Conservation (phyloP, 1,140 invertebrate genomes). For the Brachionus rubens region DNA sequence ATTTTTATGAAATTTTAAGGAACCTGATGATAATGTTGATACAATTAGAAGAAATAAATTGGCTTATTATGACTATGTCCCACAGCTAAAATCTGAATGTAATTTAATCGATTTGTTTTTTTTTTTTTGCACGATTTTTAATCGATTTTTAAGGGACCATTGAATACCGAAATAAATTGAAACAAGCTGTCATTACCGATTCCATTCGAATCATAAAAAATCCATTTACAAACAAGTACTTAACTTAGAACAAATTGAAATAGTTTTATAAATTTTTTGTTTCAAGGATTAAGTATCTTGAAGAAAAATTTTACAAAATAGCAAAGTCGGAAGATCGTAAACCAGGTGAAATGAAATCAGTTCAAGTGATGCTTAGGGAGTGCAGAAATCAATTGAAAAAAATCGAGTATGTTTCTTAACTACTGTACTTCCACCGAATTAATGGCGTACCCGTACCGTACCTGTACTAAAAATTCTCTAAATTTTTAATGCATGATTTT, state of each 20-base stretch:
- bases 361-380: neutral
- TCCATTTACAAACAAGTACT: slow-evolving; percentile 42
- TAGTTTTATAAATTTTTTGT: neutral
- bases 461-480: too few relatives aligned
- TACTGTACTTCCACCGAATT: too few relatives aligned
- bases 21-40: slow-evolving; percentile 29
- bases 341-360: slow-evolving; percentile 2
- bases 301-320: slow-evolving; percentile 18
- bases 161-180: slow-evolving; percentile 11
- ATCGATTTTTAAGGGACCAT: slow-evolving; percentile 19
- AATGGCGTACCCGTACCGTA: too few relatives aligned
- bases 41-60: slow-evolving; percentile 1
- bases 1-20: slow-evolving; percentile 22
- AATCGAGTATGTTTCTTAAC: slow-evolving; percentile 39
- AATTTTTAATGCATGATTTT: too few relatives aligned
- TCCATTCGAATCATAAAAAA: slow-evolving; percentile 27
- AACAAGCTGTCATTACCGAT: slow-evolving; percentile 34
- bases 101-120: neutral
- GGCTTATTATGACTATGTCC: slow-evolving; percentile 23
- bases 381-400: slow-evolving; percentile 20
- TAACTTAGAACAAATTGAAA: too few relatives aligned
- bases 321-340: neutral
- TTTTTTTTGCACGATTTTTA: neutral
- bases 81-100: slow-evolving; percentile 46
- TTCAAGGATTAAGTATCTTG: slow-evolving; percentile 7